These are phyloP conservation scores for Oxyruncus cristatus DNA, from an alignment of 2,113 vertebrate genomes.

Conservation along the genomic window DNA sequence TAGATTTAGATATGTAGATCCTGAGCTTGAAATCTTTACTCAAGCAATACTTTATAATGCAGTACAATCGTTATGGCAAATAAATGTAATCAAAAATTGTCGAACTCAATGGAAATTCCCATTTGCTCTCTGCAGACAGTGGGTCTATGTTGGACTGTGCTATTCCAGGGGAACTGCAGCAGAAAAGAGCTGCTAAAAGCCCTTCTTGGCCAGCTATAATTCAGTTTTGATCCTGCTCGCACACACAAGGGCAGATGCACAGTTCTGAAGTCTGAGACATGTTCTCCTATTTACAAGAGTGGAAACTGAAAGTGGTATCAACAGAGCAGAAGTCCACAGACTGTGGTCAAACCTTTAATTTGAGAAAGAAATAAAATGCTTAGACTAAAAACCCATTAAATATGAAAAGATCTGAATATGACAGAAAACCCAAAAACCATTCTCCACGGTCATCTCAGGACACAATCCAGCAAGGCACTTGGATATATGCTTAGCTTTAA, in stretches of 20 bases:
- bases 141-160: neutral
- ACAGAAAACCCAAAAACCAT: neutral
- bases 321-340: neutral
- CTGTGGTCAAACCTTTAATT: neutral
- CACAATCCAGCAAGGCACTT: conserved; percentile 62
- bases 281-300: neutral
- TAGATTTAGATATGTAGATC: neutral
- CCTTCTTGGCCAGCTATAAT: neutral
- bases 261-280: neutral
- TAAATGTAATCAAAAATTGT: neutral
- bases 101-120: neutral
- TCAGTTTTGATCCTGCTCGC: neutral
- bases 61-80: neutral
- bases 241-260: neutral
- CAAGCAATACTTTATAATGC: neutral
- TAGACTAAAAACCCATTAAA: neutral
- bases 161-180: neutral
- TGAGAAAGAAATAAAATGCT: neutral
- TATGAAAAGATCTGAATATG: neutral
- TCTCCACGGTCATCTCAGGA: neutral
- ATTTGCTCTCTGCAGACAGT: neutral
- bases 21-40: neutral
- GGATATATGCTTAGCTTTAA: conserved; percentile 20
- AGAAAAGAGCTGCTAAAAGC: neutral
- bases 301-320: neutral